These are phyloP conservation scores for Pterostichus madidus DNA, from an alignment of 2,888 invertebrate species.

Conservation along the genomic window DNA sequence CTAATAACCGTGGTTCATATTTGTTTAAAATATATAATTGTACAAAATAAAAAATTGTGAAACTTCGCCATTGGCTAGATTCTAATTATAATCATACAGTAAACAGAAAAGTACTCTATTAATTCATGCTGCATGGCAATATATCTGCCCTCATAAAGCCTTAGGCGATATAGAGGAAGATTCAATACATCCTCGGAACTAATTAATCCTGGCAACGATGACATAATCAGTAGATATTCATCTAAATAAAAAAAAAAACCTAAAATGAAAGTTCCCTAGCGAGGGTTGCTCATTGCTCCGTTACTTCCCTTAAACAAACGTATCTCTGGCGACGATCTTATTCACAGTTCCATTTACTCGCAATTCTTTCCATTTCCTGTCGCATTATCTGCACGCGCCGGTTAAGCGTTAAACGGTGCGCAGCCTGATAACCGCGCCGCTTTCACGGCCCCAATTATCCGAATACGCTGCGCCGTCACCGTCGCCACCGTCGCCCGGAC, in stretches of 20 bases:
- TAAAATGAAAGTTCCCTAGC: conserved; percentile 45
- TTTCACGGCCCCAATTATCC: conserved; percentile 48
- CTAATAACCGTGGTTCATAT: too few relatives aligned
- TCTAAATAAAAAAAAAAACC: conserved; percentile 48
- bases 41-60: too few relatives aligned
- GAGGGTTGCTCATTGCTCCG: neutral
- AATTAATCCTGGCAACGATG: conserved; percentile 42
- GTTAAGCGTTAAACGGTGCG: conserved; percentile 64
- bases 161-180: neutral
- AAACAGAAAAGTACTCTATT: neutral
- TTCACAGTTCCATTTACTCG: conserved; percentile 65
- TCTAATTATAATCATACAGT: neutral
- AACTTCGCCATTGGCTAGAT: too few relatives aligned
- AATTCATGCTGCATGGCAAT: neutral
- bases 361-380: conserved; percentile 66
- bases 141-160: neutral
- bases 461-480: conserved; percentile 3
- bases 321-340: conserved; percentile 61
- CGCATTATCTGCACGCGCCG: conserved; percentile 63
- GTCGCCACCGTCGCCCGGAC: neutral
- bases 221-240: conserved; percentile 54
- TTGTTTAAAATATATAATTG: too few relatives aligned
- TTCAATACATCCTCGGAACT: conserved; percentile 39
- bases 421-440: conserved; percentile 47
- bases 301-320: conserved; percentile 56